These are phyloP conservation scores for Ctenopoma kingsleyae DNA, from an alignment of 2,797 vertebrate species.

Conservation along the genomic window DNA sequence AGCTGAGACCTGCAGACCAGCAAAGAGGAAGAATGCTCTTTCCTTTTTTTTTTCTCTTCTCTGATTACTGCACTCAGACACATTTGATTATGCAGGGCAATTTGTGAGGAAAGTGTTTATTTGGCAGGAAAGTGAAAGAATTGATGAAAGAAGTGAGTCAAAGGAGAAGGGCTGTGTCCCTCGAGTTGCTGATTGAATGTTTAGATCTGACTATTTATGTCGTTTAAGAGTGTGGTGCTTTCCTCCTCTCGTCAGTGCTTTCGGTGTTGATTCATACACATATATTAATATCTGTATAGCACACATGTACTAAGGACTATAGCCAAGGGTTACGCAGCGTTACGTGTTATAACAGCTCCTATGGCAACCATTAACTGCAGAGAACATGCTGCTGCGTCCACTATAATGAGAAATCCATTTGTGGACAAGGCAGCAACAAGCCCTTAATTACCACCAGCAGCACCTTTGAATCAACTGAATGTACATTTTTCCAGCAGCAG, in stretches of 20 bases:
- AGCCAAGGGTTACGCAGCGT: conserved; percentile 54
- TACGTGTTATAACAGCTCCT: conserved; percentile 59
- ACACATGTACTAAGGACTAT: neutral
- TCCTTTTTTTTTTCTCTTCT: neutral
- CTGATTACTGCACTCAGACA: conserved; percentile 49
- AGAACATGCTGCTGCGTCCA: conserved; percentile 57
- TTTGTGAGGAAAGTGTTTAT: conserved; percentile 56
- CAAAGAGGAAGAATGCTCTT: neutral
- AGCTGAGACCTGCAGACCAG: conserved; percentile 19
- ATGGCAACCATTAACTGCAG: conserved; percentile 64
- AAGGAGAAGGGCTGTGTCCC: conserved; percentile 23
- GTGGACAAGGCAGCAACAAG: conserved; percentile 74
- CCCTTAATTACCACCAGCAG: conserved; percentile 65
- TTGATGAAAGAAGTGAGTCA: conserved; percentile 37
- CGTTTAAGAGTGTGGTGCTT: conserved; percentile 17
- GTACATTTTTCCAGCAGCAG: conserved; percentile 46
- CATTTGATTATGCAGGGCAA: conserved; percentile 45
- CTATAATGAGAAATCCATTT: conserved; percentile 78
- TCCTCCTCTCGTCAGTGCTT: conserved; percentile 1
- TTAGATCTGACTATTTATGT: conserved; percentile 51
- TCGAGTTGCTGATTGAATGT: conserved; percentile 38
- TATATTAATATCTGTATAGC: conserved; percentile 19
- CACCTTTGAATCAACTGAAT: conserved; percentile 55
- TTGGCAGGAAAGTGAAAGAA: conserved; percentile 49
- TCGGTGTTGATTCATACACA: neutral